These are phyloP conservation scores for Gopherus flavomarginatus DNA, from an alignment of 2,113 vertebrate genomes.

Conservation along the genomic window DNA sequence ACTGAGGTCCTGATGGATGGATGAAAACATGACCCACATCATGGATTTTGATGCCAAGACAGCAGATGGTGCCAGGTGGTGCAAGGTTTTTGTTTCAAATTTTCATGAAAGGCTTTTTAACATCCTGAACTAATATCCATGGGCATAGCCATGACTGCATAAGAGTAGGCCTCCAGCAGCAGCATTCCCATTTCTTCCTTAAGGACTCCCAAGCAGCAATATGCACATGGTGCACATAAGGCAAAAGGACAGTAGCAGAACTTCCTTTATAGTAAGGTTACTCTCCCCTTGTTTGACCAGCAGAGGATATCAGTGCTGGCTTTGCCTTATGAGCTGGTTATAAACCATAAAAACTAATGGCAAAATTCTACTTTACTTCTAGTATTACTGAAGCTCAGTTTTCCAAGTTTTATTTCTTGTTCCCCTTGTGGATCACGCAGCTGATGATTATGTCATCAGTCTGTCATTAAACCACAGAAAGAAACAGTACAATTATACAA, in stretches of 20 bases:
- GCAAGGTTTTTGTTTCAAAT: not conserved
- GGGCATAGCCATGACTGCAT: not conserved
- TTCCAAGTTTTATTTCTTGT: not conserved
- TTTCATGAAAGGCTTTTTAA: not conserved
- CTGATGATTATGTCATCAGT: not conserved
- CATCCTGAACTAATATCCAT: not conserved
- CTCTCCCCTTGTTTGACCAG: not conserved
- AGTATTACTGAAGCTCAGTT: not conserved
- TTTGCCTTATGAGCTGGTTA: not conserved
- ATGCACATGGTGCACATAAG: not conserved
- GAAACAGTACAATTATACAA: not conserved
- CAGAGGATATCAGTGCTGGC: no score
- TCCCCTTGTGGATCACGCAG: not conserved
- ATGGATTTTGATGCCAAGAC: not conserved
- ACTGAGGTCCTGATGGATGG: not conserved
- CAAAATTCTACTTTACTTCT: not conserved
- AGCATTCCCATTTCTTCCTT: not conserved
- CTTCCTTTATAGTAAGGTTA: no score
- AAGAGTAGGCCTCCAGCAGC: not conserved
- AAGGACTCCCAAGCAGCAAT: not conserved
- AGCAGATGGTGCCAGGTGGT: not conserved
- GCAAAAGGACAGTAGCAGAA: not conserved
- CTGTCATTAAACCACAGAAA: not conserved
- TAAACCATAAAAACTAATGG: not conserved
- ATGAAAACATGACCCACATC: not conserved